These are phyloP conservation scores for Sandelia bainsii DNA, from an alignment of 2,797 vertebrate species.

Conservation along the genomic window DNA sequence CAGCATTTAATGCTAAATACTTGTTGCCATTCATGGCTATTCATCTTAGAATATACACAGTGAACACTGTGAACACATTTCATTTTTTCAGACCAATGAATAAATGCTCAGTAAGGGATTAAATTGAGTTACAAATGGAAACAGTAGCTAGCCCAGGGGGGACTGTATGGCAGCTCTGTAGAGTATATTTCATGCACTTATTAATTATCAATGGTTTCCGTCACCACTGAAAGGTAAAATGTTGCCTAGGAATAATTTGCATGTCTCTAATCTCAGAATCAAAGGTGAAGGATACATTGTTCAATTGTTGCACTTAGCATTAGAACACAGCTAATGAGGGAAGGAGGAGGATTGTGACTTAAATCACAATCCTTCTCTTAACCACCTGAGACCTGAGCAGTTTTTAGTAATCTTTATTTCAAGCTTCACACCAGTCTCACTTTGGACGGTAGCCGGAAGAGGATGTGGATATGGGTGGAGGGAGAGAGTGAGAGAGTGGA, in stretches of 20 bases:
- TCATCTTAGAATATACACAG: neutral
- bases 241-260: constrained; percentile 1
- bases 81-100: neutral
- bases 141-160: neutral
- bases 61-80: neutral
- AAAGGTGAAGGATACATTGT: neutral
- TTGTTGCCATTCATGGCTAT: neutral
- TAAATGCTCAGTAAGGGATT: neutral
- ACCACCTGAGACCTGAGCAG: constrained; percentile 16
- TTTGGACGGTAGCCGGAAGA: constrained; percentile 38
- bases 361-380: constrained; percentile 1
- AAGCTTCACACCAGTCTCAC: constrained; percentile 33
- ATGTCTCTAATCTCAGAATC: neutral
- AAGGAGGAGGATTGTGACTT: neutral
- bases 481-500: constrained; percentile 22
- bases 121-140: neutral
- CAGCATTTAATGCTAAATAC: neutral
- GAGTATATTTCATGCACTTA: neutral
- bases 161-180: neutral
- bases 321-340: neutral
- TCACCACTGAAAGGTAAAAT: constrained; percentile 1
- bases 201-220: constrained; percentile 1
- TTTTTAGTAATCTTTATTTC: constrained; percentile 29
- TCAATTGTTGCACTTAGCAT: neutral
- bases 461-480: constrained; percentile 66